phyloP scores from a whole-genome alignment of 2,888 invertebrate genomes.

The Leptopilina syphax region DNA sequence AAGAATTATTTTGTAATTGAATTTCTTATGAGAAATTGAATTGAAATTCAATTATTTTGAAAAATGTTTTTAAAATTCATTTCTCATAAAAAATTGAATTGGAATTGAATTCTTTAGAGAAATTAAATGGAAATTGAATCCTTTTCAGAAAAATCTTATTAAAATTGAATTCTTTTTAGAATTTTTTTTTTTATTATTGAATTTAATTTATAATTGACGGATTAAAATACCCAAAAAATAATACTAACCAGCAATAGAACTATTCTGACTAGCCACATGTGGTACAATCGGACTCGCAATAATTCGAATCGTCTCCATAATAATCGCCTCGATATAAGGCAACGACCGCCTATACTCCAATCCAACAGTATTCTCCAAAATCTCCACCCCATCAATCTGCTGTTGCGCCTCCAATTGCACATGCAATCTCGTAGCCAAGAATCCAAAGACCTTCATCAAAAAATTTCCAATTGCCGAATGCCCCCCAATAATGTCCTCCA shows the following conservation, averaged over 20 bases:
- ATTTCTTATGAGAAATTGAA: too few species aligned
- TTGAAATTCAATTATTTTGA: too few species aligned
- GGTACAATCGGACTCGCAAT: conserved; percentile 85
- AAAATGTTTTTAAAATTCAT: too few species aligned
- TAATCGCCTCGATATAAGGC: conserved; percentile 81
- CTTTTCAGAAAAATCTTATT: background rate
- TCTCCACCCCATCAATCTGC: conserved; percentile 77
- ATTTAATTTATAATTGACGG: too few species aligned
- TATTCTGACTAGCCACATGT: conserved; percentile 82
- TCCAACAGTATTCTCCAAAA: conserved; percentile 61
- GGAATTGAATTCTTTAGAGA: too few species aligned
- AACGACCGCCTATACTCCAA: conserved; percentile 78
- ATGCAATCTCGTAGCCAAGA: conserved; percentile 78
- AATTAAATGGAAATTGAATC: background rate
- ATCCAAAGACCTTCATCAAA: conserved; percentile 80
- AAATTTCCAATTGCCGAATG: conserved; percentile 83
- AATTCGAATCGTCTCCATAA: conserved; percentile 81
- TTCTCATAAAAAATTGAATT: too few species aligned
- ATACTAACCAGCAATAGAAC: conserved; percentile 80
- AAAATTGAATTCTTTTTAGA: background rate
- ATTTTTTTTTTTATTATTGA: too few species aligned
- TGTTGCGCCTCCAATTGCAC: conserved; percentile 79
- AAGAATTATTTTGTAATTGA: too few species aligned
- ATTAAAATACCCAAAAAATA: background rate
- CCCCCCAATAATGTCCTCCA: conserved; percentile 81